Conservation (phyloP, 2,797 vertebrate species). For the Anas bahamensis region DNA sequence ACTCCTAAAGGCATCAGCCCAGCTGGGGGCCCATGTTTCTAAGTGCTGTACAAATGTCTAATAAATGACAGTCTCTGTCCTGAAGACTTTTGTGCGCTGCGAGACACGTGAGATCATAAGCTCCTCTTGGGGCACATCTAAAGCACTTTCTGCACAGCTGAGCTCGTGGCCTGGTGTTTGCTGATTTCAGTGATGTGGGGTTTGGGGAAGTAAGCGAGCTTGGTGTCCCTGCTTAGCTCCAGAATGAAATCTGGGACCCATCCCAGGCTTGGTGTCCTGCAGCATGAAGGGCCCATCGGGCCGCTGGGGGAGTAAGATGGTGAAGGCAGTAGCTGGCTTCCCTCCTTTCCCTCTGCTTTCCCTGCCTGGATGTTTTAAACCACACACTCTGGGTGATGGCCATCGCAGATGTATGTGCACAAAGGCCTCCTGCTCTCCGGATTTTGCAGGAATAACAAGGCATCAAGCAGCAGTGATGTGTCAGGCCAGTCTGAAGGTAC, state of each 20-base stretch:
- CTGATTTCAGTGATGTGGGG: background rate
- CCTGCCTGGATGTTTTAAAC: background rate
- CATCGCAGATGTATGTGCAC: rapidly evolving
- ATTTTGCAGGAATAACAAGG: background rate
- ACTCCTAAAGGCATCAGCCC: slow-evolving; percentile 5
- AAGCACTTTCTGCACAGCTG: background rate
- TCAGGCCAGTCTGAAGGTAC: background rate
- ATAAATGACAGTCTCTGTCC: background rate
- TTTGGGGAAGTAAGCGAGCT: background rate
- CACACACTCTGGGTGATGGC: background rate
- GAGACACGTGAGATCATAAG: background rate
- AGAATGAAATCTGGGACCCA: background rate
- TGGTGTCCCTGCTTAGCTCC: background rate
- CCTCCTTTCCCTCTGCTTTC: background rate
- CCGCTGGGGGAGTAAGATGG: background rate
- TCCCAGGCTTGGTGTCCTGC: background rate
- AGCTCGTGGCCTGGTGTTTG: rapidly evolving
- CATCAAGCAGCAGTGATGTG: background rate
- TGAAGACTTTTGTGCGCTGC: background rate
- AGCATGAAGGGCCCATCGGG: background rate
- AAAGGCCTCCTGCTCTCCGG: background rate
- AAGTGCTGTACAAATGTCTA: background rate
- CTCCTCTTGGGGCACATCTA: background rate
- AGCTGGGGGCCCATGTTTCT: background rate
- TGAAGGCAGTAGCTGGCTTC: background rate